Percentiles rank a stretch among this genome's conserved stretches.
Evolutionary conservation across 2,113 vertebrate species (phyloP).

Genomic region (Megaptera novaeangliae): DNA sequence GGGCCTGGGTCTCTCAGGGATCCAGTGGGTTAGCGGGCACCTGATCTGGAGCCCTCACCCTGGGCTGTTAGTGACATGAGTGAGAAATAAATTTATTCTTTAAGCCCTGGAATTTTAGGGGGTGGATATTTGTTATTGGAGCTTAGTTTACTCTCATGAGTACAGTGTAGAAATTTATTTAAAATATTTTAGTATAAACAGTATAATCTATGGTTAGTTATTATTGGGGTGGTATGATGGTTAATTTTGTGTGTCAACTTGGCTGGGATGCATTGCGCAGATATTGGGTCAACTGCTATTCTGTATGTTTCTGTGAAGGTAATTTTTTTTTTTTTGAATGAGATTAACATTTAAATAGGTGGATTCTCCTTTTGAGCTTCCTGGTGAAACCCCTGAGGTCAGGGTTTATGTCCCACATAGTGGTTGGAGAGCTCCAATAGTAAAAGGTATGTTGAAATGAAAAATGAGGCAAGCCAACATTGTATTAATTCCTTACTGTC

Average conservation of each 20-base stretch:
- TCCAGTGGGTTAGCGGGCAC: neutral
- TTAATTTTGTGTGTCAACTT: neutral
- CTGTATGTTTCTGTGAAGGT: neutral
- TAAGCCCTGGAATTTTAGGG: neutral
- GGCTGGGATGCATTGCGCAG: neutral
- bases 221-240: neutral
- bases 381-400: neutral
- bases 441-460: neutral
- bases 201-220: neutral
- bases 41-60: neutral
- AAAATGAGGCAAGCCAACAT: neutral
- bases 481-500: neutral
- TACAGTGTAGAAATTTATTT: neutral
- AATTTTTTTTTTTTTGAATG: neutral
- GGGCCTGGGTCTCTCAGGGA: neutral
- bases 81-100: neutral
- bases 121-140: neutral
- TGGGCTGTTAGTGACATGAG: neutral
- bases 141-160: neutral
- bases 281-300: neutral
- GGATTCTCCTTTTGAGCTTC: neutral
- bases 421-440: neutral
- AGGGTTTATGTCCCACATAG: neutral
- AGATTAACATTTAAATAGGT: neutral
- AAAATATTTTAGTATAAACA: neutral